Base-by-base conservation (phyloP, 2,888 invertebrate species). In the Drosophila engyochracea region DNA sequence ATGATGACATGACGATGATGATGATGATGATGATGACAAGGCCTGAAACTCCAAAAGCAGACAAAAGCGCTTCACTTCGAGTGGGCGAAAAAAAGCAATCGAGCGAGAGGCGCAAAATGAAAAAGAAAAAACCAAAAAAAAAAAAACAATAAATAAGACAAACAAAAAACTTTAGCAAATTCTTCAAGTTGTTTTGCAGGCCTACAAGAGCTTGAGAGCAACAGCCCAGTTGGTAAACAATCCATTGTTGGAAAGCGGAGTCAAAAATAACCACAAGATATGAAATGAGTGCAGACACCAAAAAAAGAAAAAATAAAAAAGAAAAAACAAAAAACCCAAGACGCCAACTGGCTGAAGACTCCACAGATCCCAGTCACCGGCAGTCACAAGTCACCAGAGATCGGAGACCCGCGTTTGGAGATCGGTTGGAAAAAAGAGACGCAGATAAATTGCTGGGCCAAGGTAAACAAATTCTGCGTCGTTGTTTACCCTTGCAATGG, bases 401-500 rank as follows among this genome's bases (percentile, higher is more conserved):
- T 41, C 41, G 1, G 41, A 22, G 22, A 37, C 19, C 37, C 37
- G 7, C 6, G 44, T 9, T 47, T 16, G 16, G 7, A 16, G 25
- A 25, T 25, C 1, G 47, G 7, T 39, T 16, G 2, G 4, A 7
- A 47, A 22, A 22, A 3, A 44, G 47, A 69, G 79, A 64, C 82
- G 54, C 68, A 55, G 77, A 77, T 81, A 81, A 81, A 77, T 79
- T 69, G 82, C 69, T 69, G 68, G 79, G 74, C 73, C 79, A 79
- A 79, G 79, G 79, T 79, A 79, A 79, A 79, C 79, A 79, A 79
- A 79, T 68, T 59, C 44, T 14, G 30, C 37, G n/a, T 16, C 35
- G 33, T 39, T 66, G 19, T 41, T 77, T 70, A 69, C 79, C 73
- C 79, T 79, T 66, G 68, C 60, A 7, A 19, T 28, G 65, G 35